Percentiles rank a stretch among this genome's conserved stretches.
phyloP scores from a whole-genome alignment of 2,113 vertebrate species.

The Pan troglodytes region NHGRI_mPanTro3-v2.1_pri NC_072402.2:125438001-125438500 shows the following conservation, averaged over 20 bases:
- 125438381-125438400: not conserved
- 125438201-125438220: not conserved
- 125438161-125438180: not conserved
- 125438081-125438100: not conserved
- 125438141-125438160: not conserved
- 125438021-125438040: not conserved
- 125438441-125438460: not conserved
- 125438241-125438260: not conserved
- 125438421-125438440: not conserved
- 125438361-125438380: not conserved
- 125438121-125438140: not conserved
- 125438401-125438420: not conserved
- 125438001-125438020: not conserved
- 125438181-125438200: not conserved
- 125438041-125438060: not conserved
- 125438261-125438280: not conserved
- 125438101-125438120: not conserved
- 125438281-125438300: not conserved
- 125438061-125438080: not conserved
- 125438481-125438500: not conserved
- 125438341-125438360: not conserved
- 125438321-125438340: not conserved
- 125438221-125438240: not conserved
- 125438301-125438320: not conserved
- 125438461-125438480: not conserved